Evolutionary conservation across 2,113 vertebrate species (phyloP), one percentile per base, ranked within the genome.

Genomic region (Poecilia latipinna): DNA sequence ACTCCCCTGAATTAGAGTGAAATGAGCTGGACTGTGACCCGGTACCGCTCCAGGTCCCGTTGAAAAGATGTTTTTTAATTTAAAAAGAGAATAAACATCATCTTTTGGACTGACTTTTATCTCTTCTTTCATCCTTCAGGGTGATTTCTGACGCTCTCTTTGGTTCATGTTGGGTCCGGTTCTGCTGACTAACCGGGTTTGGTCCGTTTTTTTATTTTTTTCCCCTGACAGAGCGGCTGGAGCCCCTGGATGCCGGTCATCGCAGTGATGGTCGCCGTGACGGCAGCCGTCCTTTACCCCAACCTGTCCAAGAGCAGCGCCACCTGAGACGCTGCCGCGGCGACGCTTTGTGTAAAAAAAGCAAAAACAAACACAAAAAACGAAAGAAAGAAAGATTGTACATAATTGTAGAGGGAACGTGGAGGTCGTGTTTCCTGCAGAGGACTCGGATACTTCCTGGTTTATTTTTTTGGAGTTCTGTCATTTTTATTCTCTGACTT

Each of bases 161-260:
- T 73, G 17, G 28, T 31, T 65, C 60, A 77, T 17, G 17, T 12
- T 65, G 48, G 62, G 60, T 44, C 54, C 3, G 1, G 32, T 2
- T 8, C 1, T 4, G 31, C 42, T 37, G 12, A 67, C 68, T 84
- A 57, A 86, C 74, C 24, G 44, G 44, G 17, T 48, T 48, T 48
- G 4, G 15, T 17, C 22, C 8, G 22, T 2, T 68, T 61, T 65
- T n/a, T 51, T 5, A 65, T 12, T 32, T 17, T 60, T 0, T 62
- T 7, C 72, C 12, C 66, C 22, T 90, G 88, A 92, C 96, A 99
- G 98, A 97, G 94, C 92, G 95, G 95, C 93, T 98, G 97, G 97
- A 91, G 93, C 82, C 96, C 97, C 95, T 99, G 98, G 98, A 97
- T 98, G 96, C 97, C 97, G 91, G 94, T 97, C 95, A 94, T 98